Base-by-base conservation (phyloP, 92 coral and sea anemone species). In the Ricordea florida region DNA sequence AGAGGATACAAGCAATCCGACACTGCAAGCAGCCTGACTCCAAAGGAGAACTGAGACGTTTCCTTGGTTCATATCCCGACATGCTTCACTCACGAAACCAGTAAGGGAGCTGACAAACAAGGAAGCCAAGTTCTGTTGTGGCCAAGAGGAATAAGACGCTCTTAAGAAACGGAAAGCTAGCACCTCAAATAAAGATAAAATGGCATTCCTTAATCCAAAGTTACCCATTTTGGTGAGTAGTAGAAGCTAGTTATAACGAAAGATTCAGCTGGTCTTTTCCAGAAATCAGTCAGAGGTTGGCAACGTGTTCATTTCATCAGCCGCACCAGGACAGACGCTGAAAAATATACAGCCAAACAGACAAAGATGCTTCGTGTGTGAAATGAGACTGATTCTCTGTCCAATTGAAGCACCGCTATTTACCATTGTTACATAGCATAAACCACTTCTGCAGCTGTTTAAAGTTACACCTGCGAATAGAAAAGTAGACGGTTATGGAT, bases 221-320 rank as follows among this genome's bases (percentile, higher is more conserved):
- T 37, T 31, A 24, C 90, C 77, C 14, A 74, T 71, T 42, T 78
- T 83, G 84, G 66, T 83, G n/a, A 48, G 89, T n/a, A 68, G 80
- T 79, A 3, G 87, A 88, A 46, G 87, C 84, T 21, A 83, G 89
- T 57, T 88, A 78, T 77, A 83, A 88, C 27, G 84, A 88, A 73
- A 84, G 88, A 11, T 37, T 68, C 83, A 76, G 84, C 93, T 15
- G 80, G 85, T 68, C 49, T 82, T 29, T 62, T 87, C 21, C 88
- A 87, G 42, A 58, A 86, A 70, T 62, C 78, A 33, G 66, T 55
- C 43, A 78, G 40, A 49, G 90, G 86, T 61, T 59, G 66, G 76
- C 90, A 85, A 48, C 86, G 86, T 50, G 77, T 78, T 42, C 85
- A 77, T 44, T 84, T 84, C 80, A 84, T 84, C 43, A 76, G 85